Conservation (phyloP, 2,888 invertebrate genomes). For the Clivina fossor region DNA sequence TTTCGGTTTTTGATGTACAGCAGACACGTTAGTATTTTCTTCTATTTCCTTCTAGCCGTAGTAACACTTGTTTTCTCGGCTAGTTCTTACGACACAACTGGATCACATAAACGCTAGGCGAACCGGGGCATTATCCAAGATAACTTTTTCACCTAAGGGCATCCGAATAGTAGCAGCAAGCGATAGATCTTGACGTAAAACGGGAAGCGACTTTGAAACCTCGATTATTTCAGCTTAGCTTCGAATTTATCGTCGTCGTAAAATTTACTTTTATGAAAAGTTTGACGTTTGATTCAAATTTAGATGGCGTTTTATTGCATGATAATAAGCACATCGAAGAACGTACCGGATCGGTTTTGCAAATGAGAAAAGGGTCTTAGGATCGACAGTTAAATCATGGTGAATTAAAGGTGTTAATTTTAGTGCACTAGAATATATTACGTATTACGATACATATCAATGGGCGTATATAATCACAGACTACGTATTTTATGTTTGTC, state of each 20-base stretch:
- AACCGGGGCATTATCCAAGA: constrained; percentile 14
- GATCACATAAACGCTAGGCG: constrained; percentile 12
- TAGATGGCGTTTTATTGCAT: constrained; percentile 15
- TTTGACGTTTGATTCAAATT: constrained; percentile 23
- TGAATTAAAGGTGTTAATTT: no score
- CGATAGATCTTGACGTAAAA: constrained; percentile 19
- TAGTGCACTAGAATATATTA: no score
- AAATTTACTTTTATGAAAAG: constrained; percentile 42
- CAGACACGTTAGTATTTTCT: not conserved
- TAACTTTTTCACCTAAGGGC: constrained; percentile 16
- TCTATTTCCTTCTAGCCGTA: constrained; percentile 1
- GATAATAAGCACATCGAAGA: constrained; percentile 9
- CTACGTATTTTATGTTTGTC: no score
- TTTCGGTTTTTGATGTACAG: no score
- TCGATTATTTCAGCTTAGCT: constrained; percentile 23
- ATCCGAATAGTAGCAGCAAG: constrained; percentile 13
- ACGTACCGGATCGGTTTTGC: no score
- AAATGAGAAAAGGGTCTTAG: no score
- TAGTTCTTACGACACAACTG: constrained; percentile 13
- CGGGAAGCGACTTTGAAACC: constrained; percentile 14
- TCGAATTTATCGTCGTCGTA: constrained; percentile 40
- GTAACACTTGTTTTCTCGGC: constrained; percentile 10
- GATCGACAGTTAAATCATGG: no score
- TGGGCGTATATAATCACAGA: no score
- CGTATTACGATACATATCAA: no score